Evolutionary conservation across 2,888 invertebrate species (phyloP), one percentile per base, ranked within the genome.

Genomic region (Lithophane ornitopus): DNA sequence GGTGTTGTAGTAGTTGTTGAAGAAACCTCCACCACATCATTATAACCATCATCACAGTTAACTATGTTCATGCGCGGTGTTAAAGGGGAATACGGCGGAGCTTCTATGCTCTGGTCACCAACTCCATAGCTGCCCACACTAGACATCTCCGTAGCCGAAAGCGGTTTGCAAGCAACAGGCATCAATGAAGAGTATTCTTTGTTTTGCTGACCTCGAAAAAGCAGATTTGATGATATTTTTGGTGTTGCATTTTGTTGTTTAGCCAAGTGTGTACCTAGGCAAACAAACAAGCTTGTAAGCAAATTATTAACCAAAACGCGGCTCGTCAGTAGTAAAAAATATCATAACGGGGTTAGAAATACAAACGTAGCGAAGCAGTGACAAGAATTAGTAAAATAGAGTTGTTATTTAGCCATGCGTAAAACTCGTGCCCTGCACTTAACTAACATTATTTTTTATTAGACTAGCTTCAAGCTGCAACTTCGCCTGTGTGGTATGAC

Each of bases 61-160:
- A 70, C 39, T 61, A 49, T 62, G 28, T 46, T 52, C 69, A 74
- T 66, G 70, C 76, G 61, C 59, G 76, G 76, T 52, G 76, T 76
- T 70, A 76, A 28, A n/a, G 52, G 70, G 34, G 46, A 76, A 63
- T 76, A 61, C 46, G 56, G 62, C n/a, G 68, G 72, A 28, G 72
- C 72, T 69, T 72, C 76, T 69, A 72, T 72, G 71, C 72, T 77
- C 56, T 69, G 68, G 46, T 72, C 76, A 77, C 72, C 69, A 77
- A 46, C 56, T 71, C 67, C 71, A 56, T 68, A 71, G 66, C 71
- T 71, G 65, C 66, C 56, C 59, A 67, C 59, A 58, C 49, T 73
- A 73, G 66, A 56, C 56, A 72, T 56, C 22, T 72, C 58, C 28
- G 65, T 65, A 56, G 52, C 61, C 70, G 70, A 49, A 69, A 75